Percentiles rank a stretch among this genome's conserved stretches.
phyloP scores from a whole-genome alignment of 2,888 invertebrate species.

The Thalpophila matura region DNA sequence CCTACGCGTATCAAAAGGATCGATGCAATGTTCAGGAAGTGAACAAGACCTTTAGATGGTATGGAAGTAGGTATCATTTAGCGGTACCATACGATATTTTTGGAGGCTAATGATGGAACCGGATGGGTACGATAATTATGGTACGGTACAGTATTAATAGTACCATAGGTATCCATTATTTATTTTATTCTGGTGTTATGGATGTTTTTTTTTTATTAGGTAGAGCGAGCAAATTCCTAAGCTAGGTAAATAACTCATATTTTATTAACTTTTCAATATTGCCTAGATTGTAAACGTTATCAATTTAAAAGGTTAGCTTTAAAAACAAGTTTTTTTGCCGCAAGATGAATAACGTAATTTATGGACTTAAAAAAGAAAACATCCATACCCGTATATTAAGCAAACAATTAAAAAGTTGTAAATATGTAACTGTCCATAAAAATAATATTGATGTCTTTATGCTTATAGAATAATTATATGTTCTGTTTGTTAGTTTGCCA shows the following conservation, averaged over 20 bases:
- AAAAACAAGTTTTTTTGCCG: not conserved
- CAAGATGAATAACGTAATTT: not conserved
- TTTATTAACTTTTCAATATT: too few relatives aligned
- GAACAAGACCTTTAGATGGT: constrained; percentile 66
- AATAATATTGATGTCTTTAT: constrained; percentile 48
- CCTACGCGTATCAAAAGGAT: constrained; percentile 66
- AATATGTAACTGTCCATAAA: constrained; percentile 34
- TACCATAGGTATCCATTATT: too few relatives aligned
- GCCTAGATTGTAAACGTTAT: too few relatives aligned
- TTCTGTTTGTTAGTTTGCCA: constrained; percentile 51
- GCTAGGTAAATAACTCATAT: too few relatives aligned
- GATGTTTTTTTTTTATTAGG: too few relatives aligned
- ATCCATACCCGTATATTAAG: constrained; percentile 7
- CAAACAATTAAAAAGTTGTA: constrained; percentile 35
- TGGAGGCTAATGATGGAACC: constrained; percentile 19
- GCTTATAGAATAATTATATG: constrained; percentile 54
- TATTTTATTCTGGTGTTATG: too few relatives aligned
- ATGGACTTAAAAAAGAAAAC: not conserved
- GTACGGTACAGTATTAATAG: not conserved
- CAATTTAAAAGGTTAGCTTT: too few relatives aligned
- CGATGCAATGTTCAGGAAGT: constrained; percentile 60
- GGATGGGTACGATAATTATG: not conserved
- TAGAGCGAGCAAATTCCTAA: too few relatives aligned
- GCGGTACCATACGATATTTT: constrained; percentile 19
- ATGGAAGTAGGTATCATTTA: constrained; percentile 58